Conservation (phyloP, 2,888 invertebrate genomes). For the Sericinus montela region DNA sequence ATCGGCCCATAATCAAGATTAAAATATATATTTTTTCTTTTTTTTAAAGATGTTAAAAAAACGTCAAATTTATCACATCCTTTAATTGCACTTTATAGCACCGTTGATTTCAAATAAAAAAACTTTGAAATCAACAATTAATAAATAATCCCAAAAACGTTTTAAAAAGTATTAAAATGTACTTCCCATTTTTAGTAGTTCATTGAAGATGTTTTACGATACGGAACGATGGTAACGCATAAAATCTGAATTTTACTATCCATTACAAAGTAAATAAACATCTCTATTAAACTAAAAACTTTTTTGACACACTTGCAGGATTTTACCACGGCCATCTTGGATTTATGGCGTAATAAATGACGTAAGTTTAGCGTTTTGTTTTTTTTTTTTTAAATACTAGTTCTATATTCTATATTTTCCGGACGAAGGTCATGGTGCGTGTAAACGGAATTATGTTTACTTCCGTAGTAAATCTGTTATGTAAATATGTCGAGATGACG, state of each 20-base stretch:
- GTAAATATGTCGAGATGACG: neutral
- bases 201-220: neutral
- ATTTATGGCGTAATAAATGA: constrained; percentile 12
- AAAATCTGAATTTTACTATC: constrained; percentile 3
- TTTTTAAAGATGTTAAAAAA: too few relatives aligned
- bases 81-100: too few relatives aligned
- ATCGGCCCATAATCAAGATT: too few relatives aligned
- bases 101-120: too few relatives aligned
- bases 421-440: constrained; percentile 4
- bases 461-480: constrained; percentile 4
- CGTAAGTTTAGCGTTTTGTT: constrained; percentile 5
- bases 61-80: too few relatives aligned
- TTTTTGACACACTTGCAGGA: constrained; percentile 13
- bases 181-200: neutral
- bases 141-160: neutral
- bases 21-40: too few relatives aligned
- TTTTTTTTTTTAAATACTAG: neutral
- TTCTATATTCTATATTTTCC: neutral
- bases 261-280: constrained; percentile 8
- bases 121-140: too few relatives aligned
- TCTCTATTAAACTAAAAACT: constrained; percentile 3
- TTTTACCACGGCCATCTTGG: constrained; percentile 2
- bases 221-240: neutral
- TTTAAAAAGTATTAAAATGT: neutral
- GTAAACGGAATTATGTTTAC: neutral